Base-by-base conservation (phyloP, 2,888 invertebrate genomes). In the Brassicogethes aeneus region DNA sequence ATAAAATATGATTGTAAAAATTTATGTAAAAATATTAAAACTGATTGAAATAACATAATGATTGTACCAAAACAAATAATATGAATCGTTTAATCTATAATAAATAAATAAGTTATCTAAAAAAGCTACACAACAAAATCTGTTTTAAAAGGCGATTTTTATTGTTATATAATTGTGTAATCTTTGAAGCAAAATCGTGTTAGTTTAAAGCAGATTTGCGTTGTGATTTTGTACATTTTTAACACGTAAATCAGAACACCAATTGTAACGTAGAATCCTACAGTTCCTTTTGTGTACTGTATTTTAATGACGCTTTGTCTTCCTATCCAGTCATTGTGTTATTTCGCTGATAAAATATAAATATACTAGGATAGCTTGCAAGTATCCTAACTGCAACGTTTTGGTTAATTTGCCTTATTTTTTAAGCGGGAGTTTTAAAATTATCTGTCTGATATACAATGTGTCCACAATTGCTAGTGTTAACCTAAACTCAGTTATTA, bases 241-340 rank as follows among this genome's bases (percentile, higher is more conserved):
- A 23, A 23, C 23, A 23, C 10, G 23, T 23, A 44, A 49, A 51
- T 43, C 47, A 49, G 45, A 61, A 60, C 60, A 61, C 60, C 61
- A 60, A 59, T 46, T 52, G 55, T 44, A 53, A 52, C 10, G 10
- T 5, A 23, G 23, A 23, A 23, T 10, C 10, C 23, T 23, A 23
- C 23, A 23, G 10, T 23, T 23, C 10, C n/a, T 23, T 23, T 23
- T 23, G 10, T 23, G 23, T 23, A 45, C 46, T 53, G 45, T 47
- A 39, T 15, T 33, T n/a, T 37, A 43, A 49, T 39, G 44, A 46
- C 46, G 34, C 50, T 52, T 23, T 48, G 61, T 61, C 61, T 62
- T 62, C 61, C 62, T 53, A 47, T 30, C 47, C 56, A 51, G 57
- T 62, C 63, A 61, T 61, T 63, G 60, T 60, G 62, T 62, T 60